Evolutionary conservation across 2,888 invertebrate species (phyloP), one percentile per base, ranked within the genome.

Genomic region (Macaria liturata): DNA sequence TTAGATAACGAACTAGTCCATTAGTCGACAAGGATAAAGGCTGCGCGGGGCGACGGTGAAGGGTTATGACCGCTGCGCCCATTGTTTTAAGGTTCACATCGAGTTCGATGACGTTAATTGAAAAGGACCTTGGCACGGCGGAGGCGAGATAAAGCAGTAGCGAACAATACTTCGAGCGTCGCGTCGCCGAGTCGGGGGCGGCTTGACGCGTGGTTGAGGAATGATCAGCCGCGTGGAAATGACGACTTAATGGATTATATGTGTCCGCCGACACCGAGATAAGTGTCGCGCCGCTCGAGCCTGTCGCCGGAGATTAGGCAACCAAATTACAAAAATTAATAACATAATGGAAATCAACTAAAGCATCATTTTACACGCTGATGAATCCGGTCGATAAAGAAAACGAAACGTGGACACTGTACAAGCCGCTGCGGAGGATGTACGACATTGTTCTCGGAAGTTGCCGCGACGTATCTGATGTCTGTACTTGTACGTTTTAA

Each of bases 191-290:
- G 71, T 74, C 81, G 86, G 83, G 86, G 87, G 89, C 89, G 87
- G 84, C 79, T 75, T 83, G 88, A 90, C 85, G 88, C 86, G 87
- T 86, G 88, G 86, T 88, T 90, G 88, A 91, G 79, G 88, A 91
- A 91, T 91, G 87, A 89, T 85, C 90, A 89, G 77, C 88, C 77
- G 81, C 72, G 86, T 91, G 90, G 90, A 91, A 91, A 91, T 91
- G 91, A 91, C 89, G 91, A 90, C 88, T 91, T 91, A 91, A 91
- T 91, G 91, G 91, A 91, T 91, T 88, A 91, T 88, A 85, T 88
- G 83, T 91, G 91, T 91, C 86, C 83, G 79, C 81, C 84, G 89
- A 89, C 88, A 88, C 83, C 81, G 78, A 88, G 91, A 91, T 91
- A 91, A 91, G 88, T 91, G 91, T 90, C 89, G 84, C 84, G 75